A percentile compares a stretch with the other conserved stretches of the same genome.
phyloP scores from a whole-genome alignment of 2,797 vertebrate genomes.

The Picus viridis region DNA sequence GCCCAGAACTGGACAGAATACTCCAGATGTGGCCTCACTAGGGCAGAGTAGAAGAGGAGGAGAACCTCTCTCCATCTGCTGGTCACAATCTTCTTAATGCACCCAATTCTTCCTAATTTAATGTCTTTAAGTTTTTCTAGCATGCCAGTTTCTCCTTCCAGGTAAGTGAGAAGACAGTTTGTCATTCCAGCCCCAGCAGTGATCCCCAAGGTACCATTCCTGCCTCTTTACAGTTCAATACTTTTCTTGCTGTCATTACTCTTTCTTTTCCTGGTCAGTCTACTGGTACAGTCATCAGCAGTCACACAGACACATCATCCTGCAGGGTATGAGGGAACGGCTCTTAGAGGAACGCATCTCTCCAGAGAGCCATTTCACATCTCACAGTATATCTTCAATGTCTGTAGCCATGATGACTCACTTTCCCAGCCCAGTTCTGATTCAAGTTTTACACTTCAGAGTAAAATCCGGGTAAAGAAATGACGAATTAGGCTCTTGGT shows the following conservation, averaged over 20 bases:
- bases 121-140: neutral
- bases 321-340: accelerated
- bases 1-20: too few species aligned
- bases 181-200: neutral
- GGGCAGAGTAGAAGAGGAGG: too few species aligned
- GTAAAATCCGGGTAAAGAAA: neutral
- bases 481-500: neutral
- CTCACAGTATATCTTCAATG: neutral
- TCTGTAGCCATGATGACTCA: neutral
- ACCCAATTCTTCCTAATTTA: neutral
- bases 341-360: neutral
- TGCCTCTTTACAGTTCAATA: neutral
- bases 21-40: too few species aligned
- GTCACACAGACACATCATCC: neutral
- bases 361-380: neutral
- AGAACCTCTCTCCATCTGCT: too few species aligned
- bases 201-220: neutral
- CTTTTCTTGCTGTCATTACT: neutral
- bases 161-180: neutral
- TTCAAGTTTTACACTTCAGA: neutral
- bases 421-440: neutral
- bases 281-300: neutral
- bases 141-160: neutral
- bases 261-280: neutral
- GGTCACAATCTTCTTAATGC: too few species aligned